Evolutionary conservation across 1,140 invertebrate genomes (phyloP), one percentile per base, ranked within the genome.

Genomic region (Sarcophaga peregrina): DNA sequence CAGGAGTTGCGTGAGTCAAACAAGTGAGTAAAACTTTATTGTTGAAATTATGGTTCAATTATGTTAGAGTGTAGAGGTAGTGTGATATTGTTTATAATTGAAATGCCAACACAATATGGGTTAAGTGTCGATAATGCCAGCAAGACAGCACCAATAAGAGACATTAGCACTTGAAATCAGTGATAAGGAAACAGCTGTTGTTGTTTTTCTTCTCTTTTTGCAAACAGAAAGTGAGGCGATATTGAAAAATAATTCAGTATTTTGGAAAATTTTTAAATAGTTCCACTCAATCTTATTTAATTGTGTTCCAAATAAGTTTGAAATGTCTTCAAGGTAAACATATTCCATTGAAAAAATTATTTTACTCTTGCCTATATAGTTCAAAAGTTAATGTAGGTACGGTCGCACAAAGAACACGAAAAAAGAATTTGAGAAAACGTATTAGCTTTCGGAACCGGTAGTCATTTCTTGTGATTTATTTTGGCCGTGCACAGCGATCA

Each of bases 1-100:
- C 93, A 95, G 85, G 97, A 98, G 76, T 91, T 99, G 5, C 93
- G 98, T 84, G 92, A 89, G 90, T 91, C 88, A 83, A 91, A 92
- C 88, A 91, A 86, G 92, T 92, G 87, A 90, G 87, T 84, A 48
- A n/a, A n/a, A n/a, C n/a, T n/a, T n/a, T n/a, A n/a, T n/a, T n/a
- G n/a, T n/a, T 48, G 8, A 7, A 25, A 72, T 72, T 72, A 11
- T 58, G 5, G 5, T 58, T 58, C 0, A 58, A n/a, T 37, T 37
- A 37, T 37, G 25, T 58, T n/a, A 13, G 4, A n/a, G 54, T 15
- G 13, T 5, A 58, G 11, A 7, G 15, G 13, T n/a, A 58, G 54
- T 58, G 11, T 7, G 13, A 13, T 58, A 58, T 7, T 13, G 3
- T 58, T n/a, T n/a, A 15, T 13, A n/a, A 58, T n/a, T 58, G 54